These are phyloP conservation scores for Enteromius paludinosus DNA, from an alignment of 2,797 vertebrate genomes.

Conservation along the genomic window DNA sequence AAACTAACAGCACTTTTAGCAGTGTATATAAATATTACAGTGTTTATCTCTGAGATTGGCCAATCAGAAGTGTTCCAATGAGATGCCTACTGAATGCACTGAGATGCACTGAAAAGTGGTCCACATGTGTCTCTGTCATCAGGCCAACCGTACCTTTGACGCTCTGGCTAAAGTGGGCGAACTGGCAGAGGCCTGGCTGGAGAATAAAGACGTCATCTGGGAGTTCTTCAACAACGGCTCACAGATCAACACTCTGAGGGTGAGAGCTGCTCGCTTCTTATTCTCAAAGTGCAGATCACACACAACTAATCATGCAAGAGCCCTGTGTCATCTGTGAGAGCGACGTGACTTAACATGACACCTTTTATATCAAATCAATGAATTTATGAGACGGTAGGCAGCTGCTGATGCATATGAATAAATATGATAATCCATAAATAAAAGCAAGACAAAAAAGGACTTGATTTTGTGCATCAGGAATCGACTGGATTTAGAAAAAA, in stretches of 20 bases:
- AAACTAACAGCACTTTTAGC: neutral
- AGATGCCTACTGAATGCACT: neutral
- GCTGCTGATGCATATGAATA: neutral
- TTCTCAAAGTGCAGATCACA: neutral
- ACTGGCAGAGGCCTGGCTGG: slow-evolving; percentile 47
- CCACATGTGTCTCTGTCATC: slow-evolving; percentile 7
- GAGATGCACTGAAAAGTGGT: neutral
- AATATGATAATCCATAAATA: neutral
- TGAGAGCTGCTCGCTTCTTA: slow-evolving; percentile 23
- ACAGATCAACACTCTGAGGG: slow-evolving; percentile 55
- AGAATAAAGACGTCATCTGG: slow-evolving; percentile 52
- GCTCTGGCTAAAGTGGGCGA: slow-evolving; percentile 45
- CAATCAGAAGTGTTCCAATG: neutral
- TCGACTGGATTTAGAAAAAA: neutral
- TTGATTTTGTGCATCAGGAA: neutral
- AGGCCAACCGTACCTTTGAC: slow-evolving; percentile 58
- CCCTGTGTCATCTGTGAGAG: neutral
- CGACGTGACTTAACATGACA: neutral
- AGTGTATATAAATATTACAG: neutral
- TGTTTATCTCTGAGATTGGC: neutral
- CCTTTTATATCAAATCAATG: neutral
- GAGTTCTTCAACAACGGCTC: slow-evolving; percentile 50
- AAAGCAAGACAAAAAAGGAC: neutral
- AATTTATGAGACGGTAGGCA: neutral
- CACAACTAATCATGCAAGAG: neutral